Base-by-base conservation (phyloP, 2,797 vertebrate genomes). In the Gobio occitaniae region DNA sequence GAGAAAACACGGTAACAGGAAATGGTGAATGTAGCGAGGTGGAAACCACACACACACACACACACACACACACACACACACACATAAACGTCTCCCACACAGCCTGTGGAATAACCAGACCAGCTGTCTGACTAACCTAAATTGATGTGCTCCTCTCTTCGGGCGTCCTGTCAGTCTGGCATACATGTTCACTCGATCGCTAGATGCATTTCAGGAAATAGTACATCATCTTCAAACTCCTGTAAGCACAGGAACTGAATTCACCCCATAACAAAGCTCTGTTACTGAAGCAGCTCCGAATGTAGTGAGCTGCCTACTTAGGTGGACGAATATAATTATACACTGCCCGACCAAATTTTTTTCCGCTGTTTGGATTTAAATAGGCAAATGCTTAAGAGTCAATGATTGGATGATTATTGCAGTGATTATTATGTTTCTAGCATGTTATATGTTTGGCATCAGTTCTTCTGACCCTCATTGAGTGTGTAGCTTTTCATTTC, bases 121-220 rank as follows among this genome's bases (percentile, higher is more conserved):
- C 32, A 50, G 78, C 41, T 75, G 44, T 56, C 80, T 76, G 71
- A 75, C 82, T 71, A 89, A 89, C 69, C 70, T 47, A 81, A 78
- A 81, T 50, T 81, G 56, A 87, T 84, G 74, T 9, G 36, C 44
- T 48, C 16, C 38, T 75, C 75, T 87, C 78, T 80, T 71, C 65
- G 25, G 82, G 78, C 38, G 9, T 87, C 54, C 78, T 87, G 84
- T 84, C 88, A 86, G 38, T 72, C 70, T 81, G 70, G 48, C 2
- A 68, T 66, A 52, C 16, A 11, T 81, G 82, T 78, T 80, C 82
- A 50, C 66, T 29, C 21, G 32, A 21, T 83, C 25, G 66, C 72
- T 54, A 50, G 44, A 59, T 76, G 61, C 61, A 70, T 78, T 85
- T 66, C 48, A 52, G 32, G 61, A 82, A 52, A 47, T 65, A 41